Percentiles rank a stretch among this genome's conserved stretches.
These are phyloP conservation scores for Trematomus loennbergii DNA, from an alignment of 2,113 vertebrate species.

Conservation along the genomic window DNA sequence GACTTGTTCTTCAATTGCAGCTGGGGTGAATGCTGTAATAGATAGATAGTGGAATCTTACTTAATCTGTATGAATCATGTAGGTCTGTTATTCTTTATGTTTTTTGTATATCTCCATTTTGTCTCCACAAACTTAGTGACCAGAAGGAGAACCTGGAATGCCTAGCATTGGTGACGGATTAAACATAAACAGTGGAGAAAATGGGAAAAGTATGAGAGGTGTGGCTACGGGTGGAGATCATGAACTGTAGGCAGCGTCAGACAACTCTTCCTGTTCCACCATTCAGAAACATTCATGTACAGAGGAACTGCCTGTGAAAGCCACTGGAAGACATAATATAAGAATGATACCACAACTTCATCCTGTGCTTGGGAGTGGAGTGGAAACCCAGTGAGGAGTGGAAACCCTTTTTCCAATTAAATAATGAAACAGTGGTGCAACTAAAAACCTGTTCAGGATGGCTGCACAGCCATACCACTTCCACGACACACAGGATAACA, in stretches of 20 bases:
- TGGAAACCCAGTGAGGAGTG: constrained; percentile 73
- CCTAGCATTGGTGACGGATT: constrained; percentile 18
- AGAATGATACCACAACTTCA: constrained; percentile 6
- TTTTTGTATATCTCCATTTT: not conserved
- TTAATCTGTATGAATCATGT: not conserved
- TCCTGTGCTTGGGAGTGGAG: constrained; percentile 33
- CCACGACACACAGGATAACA: constrained; percentile 40
- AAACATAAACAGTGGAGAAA: constrained; percentile 29
- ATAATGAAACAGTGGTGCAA: constrained; percentile 87
- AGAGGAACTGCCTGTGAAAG: not conserved
- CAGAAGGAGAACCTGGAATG: constrained; percentile 3
- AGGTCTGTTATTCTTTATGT: not conserved
- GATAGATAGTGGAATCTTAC: not conserved
- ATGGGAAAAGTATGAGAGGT: constrained; percentile 56
- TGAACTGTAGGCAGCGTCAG: constrained; percentile 23
- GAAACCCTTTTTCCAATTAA: constrained; percentile 86
- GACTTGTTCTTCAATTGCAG: not conserved
- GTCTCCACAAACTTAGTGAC: not conserved
- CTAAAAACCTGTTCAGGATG: constrained; percentile 83
- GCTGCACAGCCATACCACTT: constrained; percentile 69
- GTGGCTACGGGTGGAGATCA: constrained; percentile 44
- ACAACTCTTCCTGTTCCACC: constrained; percentile 74
- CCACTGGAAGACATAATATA: not conserved
- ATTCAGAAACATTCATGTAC: constrained; percentile 9
- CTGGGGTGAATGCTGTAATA: not conserved